These are phyloP conservation scores for Globodera ellingtonae DNA, from an alignment of 1,140 invertebrate species.

Conservation along the genomic window DNA sequence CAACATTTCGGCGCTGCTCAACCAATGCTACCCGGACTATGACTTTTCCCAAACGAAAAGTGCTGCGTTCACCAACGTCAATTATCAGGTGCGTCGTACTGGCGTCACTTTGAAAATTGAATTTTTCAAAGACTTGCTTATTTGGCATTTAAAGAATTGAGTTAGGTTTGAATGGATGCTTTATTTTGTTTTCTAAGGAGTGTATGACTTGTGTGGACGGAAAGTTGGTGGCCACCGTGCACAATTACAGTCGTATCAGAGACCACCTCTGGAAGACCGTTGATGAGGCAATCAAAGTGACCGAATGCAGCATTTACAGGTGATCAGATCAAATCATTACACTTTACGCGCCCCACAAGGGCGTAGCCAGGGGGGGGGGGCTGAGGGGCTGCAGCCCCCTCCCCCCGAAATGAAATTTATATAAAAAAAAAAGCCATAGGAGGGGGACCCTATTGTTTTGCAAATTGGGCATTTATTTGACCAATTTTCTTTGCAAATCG, in stretches of 20 bases:
- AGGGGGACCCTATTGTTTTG: too few species aligned
- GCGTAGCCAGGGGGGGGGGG: too few species aligned
- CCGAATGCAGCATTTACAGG: conserved; percentile 63
- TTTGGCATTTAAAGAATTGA: too few species aligned
- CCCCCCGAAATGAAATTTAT: too few species aligned
- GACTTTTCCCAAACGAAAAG: conserved; percentile 61
- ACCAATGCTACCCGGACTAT: conserved; percentile 59
- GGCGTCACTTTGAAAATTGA: too few species aligned
- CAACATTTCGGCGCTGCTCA: conserved; percentile 56
- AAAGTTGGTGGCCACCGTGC: conserved; percentile 55
- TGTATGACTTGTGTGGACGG: conserved; percentile 46
- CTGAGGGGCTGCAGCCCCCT: too few species aligned
- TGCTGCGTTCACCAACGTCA: conserved; percentile 48
- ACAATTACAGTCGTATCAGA: conserved; percentile 45
- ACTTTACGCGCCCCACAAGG: neutral
- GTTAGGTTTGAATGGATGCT: too few species aligned
- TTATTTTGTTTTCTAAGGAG: conserved; percentile 25
- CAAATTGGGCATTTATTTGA: too few species aligned
- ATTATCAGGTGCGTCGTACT: conserved; percentile 46
- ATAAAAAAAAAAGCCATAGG: too few species aligned
- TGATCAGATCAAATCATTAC: neutral
- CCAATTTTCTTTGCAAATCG: too few species aligned
- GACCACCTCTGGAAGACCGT: conserved; percentile 58
- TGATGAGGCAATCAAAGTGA: conserved; percentile 55
- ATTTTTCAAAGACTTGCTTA: too few species aligned